phyloP scores from a whole-genome alignment of 1,140 invertebrate genomes.

The Anoplophora glabripennis region DNA sequence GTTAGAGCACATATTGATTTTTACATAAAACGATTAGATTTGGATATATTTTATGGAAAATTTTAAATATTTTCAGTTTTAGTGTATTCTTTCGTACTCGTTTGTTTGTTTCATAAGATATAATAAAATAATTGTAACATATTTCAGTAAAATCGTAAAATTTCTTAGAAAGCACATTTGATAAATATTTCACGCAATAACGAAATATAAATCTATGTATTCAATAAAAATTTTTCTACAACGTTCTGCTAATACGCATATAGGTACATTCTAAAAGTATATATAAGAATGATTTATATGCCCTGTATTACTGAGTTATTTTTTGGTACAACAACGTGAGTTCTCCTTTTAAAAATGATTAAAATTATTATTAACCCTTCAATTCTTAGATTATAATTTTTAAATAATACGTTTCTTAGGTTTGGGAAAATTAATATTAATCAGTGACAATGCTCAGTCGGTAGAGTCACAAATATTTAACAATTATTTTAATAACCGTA shows the following conservation, averaged over 20 bases:
- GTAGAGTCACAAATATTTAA: constrained; percentile 18
- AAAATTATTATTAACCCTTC: constrained; percentile 5
- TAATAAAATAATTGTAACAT: neutral
- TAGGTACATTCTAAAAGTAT: constrained; percentile 6
- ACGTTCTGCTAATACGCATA: constrained; percentile 9
- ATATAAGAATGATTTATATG: neutral
- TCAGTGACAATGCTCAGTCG: constrained; percentile 16
- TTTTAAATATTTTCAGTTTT: too few species aligned
- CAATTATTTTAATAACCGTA: constrained; percentile 16
- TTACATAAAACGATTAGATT: too few species aligned
- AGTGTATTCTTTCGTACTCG: neutral
- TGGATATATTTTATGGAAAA: too few species aligned
- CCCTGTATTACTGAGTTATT: constrained; percentile 19
- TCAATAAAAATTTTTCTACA: constrained; percentile 17
- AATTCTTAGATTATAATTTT: constrained; percentile 5
- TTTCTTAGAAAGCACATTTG: constrained; percentile 1
- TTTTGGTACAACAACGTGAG: constrained; percentile 16
- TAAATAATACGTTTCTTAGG: neutral
- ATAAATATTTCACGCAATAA: constrained; percentile 17
- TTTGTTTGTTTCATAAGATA: neutral
- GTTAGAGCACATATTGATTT: too few species aligned
- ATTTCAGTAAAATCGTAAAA: neutral
- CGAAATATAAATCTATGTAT: constrained; percentile 15
- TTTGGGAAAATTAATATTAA: constrained; percentile 6
- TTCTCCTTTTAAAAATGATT: neutral